Evolutionary conservation across 2,888 invertebrate species (phyloP).

Genomic region (Nemotelus nigrinus): DNA sequence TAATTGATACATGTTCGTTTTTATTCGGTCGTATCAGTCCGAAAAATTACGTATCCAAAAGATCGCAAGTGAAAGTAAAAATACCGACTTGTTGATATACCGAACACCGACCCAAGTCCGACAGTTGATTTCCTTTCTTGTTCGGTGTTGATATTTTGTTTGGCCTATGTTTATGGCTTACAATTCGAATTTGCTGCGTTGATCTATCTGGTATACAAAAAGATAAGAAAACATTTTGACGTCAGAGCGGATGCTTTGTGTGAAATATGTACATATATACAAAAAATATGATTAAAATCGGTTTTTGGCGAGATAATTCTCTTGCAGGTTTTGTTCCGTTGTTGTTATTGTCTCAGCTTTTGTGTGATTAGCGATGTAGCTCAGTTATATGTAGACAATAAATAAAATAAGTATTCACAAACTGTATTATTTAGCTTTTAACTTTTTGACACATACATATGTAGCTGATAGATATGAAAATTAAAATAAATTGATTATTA

Average conservation of each 20-base stretch:
- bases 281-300: neutral
- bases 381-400: too few relatives aligned
- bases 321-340: conserved; percentile 1
- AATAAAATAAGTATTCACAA: too few relatives aligned
- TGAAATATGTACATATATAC: conserved; percentile 3
- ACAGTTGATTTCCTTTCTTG: conserved; percentile 7
- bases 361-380: too few relatives aligned
- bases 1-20: too few relatives aligned
- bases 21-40: too few relatives aligned
- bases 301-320: too few relatives aligned
- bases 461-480: too few relatives aligned
- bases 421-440: too few relatives aligned
- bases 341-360: neutral
- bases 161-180: conserved; percentile 19
- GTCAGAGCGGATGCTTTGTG: conserved; percentile 14
- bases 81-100: neutral
- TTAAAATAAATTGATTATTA: too few relatives aligned
- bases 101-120: neutral
- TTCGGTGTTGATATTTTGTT: conserved; percentile 9
- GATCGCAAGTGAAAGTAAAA: conserved; percentile 39
- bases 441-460: too few relatives aligned
- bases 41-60: too few relatives aligned
- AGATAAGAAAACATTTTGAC: conserved; percentile 36
- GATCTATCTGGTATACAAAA: conserved; percentile 14
- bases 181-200: conserved; percentile 19